Conservation (phyloP, 1,140 invertebrate species). For the Drosophila prosaltans region DNA sequence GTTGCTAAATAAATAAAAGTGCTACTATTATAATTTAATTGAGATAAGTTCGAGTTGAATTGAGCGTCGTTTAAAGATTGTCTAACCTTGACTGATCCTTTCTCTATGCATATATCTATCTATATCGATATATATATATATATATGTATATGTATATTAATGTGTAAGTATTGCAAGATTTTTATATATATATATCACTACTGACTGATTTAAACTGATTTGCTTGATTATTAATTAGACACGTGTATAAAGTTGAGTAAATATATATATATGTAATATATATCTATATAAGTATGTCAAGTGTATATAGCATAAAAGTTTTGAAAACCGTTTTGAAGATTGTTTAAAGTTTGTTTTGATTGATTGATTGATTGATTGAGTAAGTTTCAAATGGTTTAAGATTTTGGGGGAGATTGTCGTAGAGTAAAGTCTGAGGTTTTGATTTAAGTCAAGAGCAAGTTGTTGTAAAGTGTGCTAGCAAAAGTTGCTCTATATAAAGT, state of each 20-base stretch:
- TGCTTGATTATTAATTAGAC: slow-evolving; percentile 29
- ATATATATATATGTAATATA: not conserved
- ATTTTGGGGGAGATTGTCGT: slow-evolving; percentile 64
- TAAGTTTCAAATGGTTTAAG: slow-evolving; percentile 53
- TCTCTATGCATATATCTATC: not conserved
- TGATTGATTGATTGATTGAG: slow-evolving; percentile 64
- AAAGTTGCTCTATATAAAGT: slow-evolving; percentile 64
- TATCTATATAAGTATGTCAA: not conserved
- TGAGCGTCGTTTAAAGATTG: slow-evolving; percentile 51
- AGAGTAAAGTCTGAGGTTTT: slow-evolving; percentile 69
- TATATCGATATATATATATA: slow-evolving; percentile 10
- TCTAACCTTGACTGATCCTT: slow-evolving; percentile 19
- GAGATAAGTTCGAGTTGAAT: slow-evolving; percentile 29
- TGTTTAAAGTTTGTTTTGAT: slow-evolving; percentile 61
- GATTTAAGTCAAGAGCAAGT: slow-evolving; percentile 35
- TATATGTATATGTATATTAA: slow-evolving; percentile 22
- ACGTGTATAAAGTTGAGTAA: slow-evolving; percentile 53
- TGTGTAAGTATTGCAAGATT: slow-evolving; percentile 21
- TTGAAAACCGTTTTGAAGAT: slow-evolving; percentile 75
- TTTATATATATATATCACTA: slow-evolving; percentile 39
- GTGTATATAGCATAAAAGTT: slow-evolving; percentile 40
- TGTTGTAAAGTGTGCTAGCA: slow-evolving; percentile 59
- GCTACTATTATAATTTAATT: slow-evolving; percentile 23
- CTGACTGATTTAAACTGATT: slow-evolving; percentile 54
- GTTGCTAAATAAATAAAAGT: slow-evolving; percentile 38